Evolutionary conservation across 2,797 vertebrate species (phyloP).

Genomic region (Pelochelys cantorii): DNA sequence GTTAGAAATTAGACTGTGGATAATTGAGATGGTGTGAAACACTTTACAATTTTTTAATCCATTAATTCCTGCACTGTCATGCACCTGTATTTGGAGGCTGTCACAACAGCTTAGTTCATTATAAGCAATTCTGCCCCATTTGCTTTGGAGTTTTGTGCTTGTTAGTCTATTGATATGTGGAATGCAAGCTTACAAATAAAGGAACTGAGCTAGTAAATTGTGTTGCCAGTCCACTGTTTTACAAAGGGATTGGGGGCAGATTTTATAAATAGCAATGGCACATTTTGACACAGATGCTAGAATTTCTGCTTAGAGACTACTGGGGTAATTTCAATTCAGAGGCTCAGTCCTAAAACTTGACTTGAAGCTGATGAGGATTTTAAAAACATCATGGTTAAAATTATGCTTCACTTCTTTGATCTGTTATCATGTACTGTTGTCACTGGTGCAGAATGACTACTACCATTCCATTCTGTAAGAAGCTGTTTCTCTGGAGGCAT

Average conservation of each 20-base stretch:
- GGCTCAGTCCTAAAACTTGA: neutral
- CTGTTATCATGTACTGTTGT: accelerated
- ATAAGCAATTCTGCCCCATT: conserved; percentile 71
- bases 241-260: accelerated
- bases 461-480: neutral
- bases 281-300: neutral
- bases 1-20: conserved; percentile 59
- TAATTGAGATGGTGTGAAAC: conserved; percentile 64
- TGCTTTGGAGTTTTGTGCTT: conserved; percentile 60
- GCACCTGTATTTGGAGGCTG: conserved; percentile 39
- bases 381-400: neutral
- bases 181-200: conserved; percentile 19
- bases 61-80: conserved; percentile 62
- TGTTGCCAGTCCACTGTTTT: neutral
- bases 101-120: conserved; percentile 53
- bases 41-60: conserved; percentile 60
- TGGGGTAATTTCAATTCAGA: neutral
- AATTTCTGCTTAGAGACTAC: neutral
- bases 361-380: neutral
- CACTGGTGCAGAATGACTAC: neutral
- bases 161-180: conserved; percentile 40
- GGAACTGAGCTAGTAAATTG: neutral
- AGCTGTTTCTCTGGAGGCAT: neutral
- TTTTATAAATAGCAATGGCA: accelerated
- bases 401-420: neutral